A percentile compares a stretch with the other conserved stretches of the same genome.
Conservation (phyloP, 1,140 invertebrate species). For the Microplitis demolitor region DNA sequence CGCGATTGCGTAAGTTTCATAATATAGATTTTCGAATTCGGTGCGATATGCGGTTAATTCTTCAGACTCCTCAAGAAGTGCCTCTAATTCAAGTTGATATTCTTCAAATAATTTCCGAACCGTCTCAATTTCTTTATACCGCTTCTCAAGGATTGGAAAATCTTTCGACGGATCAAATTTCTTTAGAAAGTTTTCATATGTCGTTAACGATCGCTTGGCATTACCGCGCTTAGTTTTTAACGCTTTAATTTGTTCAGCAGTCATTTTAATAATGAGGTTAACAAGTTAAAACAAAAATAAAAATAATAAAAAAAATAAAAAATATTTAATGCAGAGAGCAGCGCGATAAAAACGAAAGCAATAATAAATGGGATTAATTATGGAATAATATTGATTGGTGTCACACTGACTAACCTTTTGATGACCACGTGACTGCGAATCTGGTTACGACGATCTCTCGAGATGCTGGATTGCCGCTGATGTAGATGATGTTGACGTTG, state of each 20-base stretch:
- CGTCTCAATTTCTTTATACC: not conserved
- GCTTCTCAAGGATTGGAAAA: not conserved
- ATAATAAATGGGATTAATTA: too few relatives aligned
- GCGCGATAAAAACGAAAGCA: too few relatives aligned
- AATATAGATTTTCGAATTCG: not conserved
- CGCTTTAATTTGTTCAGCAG: not conserved
- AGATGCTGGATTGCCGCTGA: too few relatives aligned
- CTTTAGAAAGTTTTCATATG: not conserved
- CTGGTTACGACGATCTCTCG: too few relatives aligned
- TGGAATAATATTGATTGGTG: too few relatives aligned
- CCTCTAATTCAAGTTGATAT: not conserved
- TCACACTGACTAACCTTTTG: too few relatives aligned
- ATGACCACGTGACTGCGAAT: too few relatives aligned
- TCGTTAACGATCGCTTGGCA: not conserved
- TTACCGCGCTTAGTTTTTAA: not conserved
- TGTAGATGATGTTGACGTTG: too few relatives aligned
- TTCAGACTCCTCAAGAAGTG: not conserved
- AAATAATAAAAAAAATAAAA: too few relatives aligned
- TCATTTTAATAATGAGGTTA: too few relatives aligned
- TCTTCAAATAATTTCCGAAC: not conserved
- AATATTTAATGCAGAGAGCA: too few relatives aligned
- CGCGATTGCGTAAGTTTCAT: not conserved
- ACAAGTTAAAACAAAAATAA: too few relatives aligned
- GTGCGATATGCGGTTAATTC: not conserved
- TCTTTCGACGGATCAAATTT: not conserved